Base-by-base conservation (phyloP, 2,113 vertebrate genomes). In the Lutjanus erythropterus region DNA sequence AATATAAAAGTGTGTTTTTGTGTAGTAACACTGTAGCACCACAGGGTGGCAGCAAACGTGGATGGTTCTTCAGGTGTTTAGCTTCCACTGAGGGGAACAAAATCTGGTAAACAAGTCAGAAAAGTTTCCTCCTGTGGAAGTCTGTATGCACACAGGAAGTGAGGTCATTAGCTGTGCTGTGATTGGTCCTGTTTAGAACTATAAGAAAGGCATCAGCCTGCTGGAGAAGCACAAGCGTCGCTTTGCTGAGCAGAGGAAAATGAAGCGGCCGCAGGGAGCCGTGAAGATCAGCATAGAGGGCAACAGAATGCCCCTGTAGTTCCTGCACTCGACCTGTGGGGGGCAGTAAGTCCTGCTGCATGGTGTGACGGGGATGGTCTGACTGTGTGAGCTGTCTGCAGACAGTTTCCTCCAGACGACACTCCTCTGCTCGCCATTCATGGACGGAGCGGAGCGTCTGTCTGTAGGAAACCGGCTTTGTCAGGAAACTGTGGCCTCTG, bases 271-370 rank as follows among this genome's bases (percentile, higher is more conserved):
- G 15, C 96, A 96, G 90, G 96, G 95, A 42, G 97, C 97, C 5
- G 96, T 99, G 91, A 99, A 96, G 94, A 97, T 99, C 97, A 99
- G 97, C 94, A 96, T 99, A 88, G 97, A 99, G 94, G 97, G 97
- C 65, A 98, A 97, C 96, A 95, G 94, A 71, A 98, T 98, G 97
- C 97, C 97, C 81, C 94, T 98, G 92, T 99, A 97, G 90, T 12
- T 59, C 23, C 90, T 66, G 25, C 75, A 3, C 39, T 4, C 12
- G 16, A 0, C 88, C 87, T 84, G 75, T 19, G 15, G 78, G 87
- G 93, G 94, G 91, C 92, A 90, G 93, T 95, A 93, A 94, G 94
- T 95, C 80, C 52, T 53, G 37, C 70, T 89, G 93, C 91, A 94
- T 92, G 92, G 77, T 61, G 85, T 87, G 67, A 39, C 21, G 2